Evolutionary conservation across 2,797 vertebrate genomes (phyloP).

Genomic region (Pangasius sanitwongsei): DNA sequence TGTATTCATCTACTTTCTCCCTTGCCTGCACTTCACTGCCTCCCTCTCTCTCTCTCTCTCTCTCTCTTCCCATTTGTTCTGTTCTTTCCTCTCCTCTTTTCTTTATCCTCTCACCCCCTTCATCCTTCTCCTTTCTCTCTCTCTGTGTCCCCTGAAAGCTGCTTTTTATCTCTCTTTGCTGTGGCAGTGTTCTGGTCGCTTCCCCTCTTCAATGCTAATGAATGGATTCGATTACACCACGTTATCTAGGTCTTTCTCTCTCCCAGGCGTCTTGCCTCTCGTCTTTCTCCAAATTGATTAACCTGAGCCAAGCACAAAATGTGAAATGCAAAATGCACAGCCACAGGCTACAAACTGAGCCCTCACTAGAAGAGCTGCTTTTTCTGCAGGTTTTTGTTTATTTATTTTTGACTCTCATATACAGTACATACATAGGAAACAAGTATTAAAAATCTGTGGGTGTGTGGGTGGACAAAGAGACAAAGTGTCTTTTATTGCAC

Average conservation of each 20-base stretch:
- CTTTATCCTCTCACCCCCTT: neutral
- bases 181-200: conserved; percentile 37
- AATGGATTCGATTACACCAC: conserved; percentile 51
- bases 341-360: neutral
- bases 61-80: neutral
- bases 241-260: conserved; percentile 14
- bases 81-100: neutral
- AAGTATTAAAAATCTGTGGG: neutral
- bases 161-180: conserved; percentile 26
- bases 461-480: neutral
- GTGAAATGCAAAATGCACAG: neutral
- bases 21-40: neutral
- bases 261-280: neutral
- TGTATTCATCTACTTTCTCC: neutral
- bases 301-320: conserved; percentile 7
- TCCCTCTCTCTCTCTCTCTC: neutral
- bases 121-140: neutral
- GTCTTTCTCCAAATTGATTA: conserved; percentile 14
- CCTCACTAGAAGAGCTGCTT: neutral
- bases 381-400: neutral
- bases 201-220: conserved; percentile 52
- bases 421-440: neutral
- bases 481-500: neutral
- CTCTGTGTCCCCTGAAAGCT: conserved; percentile 19
- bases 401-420: neutral